These are phyloP conservation scores for Napeogenes inachia DNA, from an alignment of 2,888 invertebrate species.

Conservation along the genomic window DNA sequence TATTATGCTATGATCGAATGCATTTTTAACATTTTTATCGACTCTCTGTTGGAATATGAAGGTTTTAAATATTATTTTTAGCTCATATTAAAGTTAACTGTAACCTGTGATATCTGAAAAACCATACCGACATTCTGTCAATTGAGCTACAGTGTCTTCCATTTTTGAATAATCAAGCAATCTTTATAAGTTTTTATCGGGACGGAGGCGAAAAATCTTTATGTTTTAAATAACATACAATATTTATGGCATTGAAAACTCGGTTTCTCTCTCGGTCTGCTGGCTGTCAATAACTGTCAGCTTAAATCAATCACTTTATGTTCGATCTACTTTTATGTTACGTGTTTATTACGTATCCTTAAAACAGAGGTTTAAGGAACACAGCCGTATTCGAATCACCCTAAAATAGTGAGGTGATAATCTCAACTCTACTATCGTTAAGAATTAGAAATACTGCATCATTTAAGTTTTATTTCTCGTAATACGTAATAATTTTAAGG, in stretches of 20 bases:
- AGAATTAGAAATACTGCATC: too few species aligned
- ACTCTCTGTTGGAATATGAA: constrained; percentile 24
- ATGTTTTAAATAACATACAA: constrained; percentile 35
- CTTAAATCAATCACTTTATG: constrained; percentile 42
- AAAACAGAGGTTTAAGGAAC: constrained; percentile 17
- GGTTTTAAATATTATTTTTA: not conserved
- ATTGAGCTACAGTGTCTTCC: too few species aligned
- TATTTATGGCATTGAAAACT: constrained; percentile 43
- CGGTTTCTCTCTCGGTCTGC: constrained; percentile 33
- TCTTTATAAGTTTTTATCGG: too few species aligned
- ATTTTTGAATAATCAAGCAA: too few species aligned
- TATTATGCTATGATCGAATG: too few species aligned
- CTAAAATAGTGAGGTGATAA: constrained; percentile 26
- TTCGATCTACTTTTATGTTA: constrained; percentile 18
- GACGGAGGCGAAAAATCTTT: too few species aligned
- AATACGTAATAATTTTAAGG: too few species aligned
- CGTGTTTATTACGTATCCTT: constrained; percentile 7
- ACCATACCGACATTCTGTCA: too few species aligned
- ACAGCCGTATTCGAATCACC: not conserved
- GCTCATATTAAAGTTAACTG: too few species aligned
- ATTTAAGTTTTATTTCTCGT: too few species aligned
- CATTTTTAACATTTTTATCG: not conserved
- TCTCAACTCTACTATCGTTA: constrained; percentile 11
- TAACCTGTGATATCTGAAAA: too few species aligned
- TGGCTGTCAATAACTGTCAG: constrained; percentile 43